Conservation (phyloP, 2,888 invertebrate species). For the Latrodectus hesperus region DNA sequence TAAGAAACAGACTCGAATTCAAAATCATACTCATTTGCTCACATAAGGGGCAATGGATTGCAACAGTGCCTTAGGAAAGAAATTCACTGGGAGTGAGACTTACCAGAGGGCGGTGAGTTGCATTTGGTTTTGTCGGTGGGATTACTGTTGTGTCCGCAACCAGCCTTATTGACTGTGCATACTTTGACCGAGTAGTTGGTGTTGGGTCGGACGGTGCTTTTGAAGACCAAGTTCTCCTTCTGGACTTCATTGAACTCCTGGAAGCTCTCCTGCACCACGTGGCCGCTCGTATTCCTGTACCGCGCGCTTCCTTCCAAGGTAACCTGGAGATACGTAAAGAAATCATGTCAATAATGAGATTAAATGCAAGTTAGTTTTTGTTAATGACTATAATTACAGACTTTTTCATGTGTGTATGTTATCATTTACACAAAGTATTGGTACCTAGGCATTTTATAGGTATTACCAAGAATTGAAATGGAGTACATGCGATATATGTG, state of each 20-base stretch:
- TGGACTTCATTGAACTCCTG: conserved; percentile 65
- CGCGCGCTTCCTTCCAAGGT: conserved; percentile 67
- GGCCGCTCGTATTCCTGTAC: conserved; percentile 65
- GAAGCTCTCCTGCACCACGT: conserved; percentile 66
- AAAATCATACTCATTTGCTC: too few species aligned
- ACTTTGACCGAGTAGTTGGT: conserved; percentile 85
- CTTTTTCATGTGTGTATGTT: too few species aligned
- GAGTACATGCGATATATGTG: too few species aligned
- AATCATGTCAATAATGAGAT: too few species aligned
- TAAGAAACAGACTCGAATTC: too few species aligned
- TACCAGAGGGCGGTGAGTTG: conserved; percentile 79
- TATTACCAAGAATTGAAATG: too few species aligned
- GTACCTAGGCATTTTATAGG: too few species aligned
- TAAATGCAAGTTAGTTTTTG: too few species aligned
- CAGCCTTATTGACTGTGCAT: conserved; percentile 77
- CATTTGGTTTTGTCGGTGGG: conserved; percentile 77
- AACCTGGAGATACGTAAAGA: conserved; percentile 27
- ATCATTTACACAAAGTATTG: too few species aligned
- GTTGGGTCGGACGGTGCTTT: conserved; percentile 78
- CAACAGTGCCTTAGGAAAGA: too few species aligned
- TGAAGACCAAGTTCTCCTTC: conserved; percentile 62
- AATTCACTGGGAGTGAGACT: background rate
- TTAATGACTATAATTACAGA: too few species aligned
- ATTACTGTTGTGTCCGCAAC: conserved; percentile 80
- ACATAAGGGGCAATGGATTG: too few species aligned